Base-by-base conservation (phyloP, 2,797 vertebrate species). In the Sebastes iracundus region DNA sequence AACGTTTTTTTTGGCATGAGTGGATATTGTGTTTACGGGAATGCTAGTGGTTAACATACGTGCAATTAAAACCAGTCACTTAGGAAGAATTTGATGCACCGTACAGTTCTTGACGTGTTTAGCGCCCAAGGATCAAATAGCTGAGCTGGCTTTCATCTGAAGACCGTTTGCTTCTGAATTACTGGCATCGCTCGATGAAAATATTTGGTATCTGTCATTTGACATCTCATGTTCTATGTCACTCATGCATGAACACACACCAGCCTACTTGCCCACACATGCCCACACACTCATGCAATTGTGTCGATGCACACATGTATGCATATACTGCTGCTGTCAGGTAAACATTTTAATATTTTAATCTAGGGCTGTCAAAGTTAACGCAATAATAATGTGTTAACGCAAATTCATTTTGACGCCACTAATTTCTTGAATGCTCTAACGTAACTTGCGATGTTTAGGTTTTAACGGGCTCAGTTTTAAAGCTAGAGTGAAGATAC, bases 191-290 rank as follows among this genome's bases (percentile, higher is more conserved):
- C 58, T 71, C 20, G 4, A 61, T 68, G 16, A 35, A 79, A 81
- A 75, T 81, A 63, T 85, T 72, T 82, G 22, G 5, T 33, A 72
- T 85, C 68, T 71, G 30, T 83, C 74, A 60, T 73, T 80, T 77
- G 56, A 53, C 62, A 83, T 84, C 53, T 74, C n/a, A 10, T 78
- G 32, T 49, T 60, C 22, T 2, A 4, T 60, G 52, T 72, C 28
- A 64, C 18, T 77, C 55, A 69, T 20, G 62, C 60, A 28, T 56
- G 27, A 42, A 72, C 49, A 25, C 18, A 4, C 66, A n/a, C 38
- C 38, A 69, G 76, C 27, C 20, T 22, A 27, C 78, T 9, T 12
- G 76, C 53, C 12, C 30, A 32, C 81, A 53, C 32, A 55, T 13
- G 32, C 52, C 1, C 58, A 62, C n/a, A 72, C 60, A 73, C 72